Percentiles rank a stretch among this genome's conserved stretches.
phyloP scores from a whole-genome alignment of 2,113 vertebrate genomes.

The Danionella cerebrum region DNA sequence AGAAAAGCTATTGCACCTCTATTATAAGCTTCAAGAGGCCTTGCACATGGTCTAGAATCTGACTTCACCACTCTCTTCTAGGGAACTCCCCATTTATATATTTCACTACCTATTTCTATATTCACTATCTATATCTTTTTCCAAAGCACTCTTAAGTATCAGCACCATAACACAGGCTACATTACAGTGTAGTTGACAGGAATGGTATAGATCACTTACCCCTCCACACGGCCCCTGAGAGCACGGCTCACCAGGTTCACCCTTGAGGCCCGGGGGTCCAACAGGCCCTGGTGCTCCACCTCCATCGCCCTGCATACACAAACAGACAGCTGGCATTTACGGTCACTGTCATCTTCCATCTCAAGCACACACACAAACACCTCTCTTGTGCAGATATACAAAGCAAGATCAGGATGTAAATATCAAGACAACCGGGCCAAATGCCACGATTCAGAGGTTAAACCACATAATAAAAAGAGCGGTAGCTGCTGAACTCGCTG shows the following conservation, averaged over 20 bases:
- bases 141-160: too few relatives aligned
- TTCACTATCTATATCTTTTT: too few relatives aligned
- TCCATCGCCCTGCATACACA: conserved; percentile 71
- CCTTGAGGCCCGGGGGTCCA: conserved; percentile 84
- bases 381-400: not conserved
- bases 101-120: too few relatives aligned
- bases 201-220: conserved; percentile 53
- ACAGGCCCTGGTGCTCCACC: conserved; percentile 71
- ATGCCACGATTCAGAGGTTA: not conserved
- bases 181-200: not conserved
- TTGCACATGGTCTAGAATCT: too few relatives aligned
- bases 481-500: not conserved
- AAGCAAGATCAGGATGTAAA: not conserved
- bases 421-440: conserved; percentile 6
- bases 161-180: too few relatives aligned
- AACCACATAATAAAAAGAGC: not conserved
- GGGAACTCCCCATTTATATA: too few relatives aligned
- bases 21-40: too few relatives aligned
- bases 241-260: conserved; percentile 78
- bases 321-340: not conserved
- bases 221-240: conserved; percentile 61
- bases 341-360: not conserved
- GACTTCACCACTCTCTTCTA: too few relatives aligned
- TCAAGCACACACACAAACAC: not conserved
- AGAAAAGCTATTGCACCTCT: too few relatives aligned